These are phyloP conservation scores for Metaphire vulgaris DNA, from an alignment of 1,140 invertebrate species.

Conservation along the genomic window DNA sequence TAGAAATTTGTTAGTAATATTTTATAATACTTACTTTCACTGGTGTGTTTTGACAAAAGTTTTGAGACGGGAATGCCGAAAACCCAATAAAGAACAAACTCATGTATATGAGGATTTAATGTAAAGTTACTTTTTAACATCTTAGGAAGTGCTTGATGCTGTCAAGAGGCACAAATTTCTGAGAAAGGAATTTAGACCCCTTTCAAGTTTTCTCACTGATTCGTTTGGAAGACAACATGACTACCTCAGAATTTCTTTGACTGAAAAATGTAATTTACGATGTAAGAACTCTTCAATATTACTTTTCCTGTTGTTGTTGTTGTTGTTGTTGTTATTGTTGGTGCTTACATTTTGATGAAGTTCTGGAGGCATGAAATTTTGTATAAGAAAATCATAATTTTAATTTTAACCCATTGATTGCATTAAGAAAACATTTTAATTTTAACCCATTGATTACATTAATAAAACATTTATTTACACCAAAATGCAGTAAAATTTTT, in stretches of 20 bases:
- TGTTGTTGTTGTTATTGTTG: conserved; percentile 22
- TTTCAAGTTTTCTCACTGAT: conserved; percentile 58
- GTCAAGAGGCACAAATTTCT: background rate
- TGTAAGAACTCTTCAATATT: conserved; percentile 62
- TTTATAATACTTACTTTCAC: no score
- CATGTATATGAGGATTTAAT: no score
- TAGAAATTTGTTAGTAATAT: no score
- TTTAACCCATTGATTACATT: no score
- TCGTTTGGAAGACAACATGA: conserved; percentile 78
- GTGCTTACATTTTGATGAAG: background rate
- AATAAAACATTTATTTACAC: no score
- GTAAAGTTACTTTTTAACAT: no score
- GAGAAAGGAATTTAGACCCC: conserved; percentile 27
- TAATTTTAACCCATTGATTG: background rate
- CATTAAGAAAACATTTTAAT: no score
- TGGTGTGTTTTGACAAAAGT: no score
- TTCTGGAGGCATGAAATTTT: background rate
- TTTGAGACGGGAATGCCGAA: no score
- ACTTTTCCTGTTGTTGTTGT: conserved; percentile 29
- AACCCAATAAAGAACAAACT: no score
- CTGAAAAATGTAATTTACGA: conserved; percentile 90
- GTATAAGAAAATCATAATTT: background rate
- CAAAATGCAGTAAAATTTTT: no score
- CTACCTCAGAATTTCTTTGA: conserved; percentile 90
- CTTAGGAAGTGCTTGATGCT: no score